These are phyloP conservation scores for Melipona quadrifasciata DNA, from an alignment of 1,140 invertebrate genomes.

Conservation along the genomic window DNA sequence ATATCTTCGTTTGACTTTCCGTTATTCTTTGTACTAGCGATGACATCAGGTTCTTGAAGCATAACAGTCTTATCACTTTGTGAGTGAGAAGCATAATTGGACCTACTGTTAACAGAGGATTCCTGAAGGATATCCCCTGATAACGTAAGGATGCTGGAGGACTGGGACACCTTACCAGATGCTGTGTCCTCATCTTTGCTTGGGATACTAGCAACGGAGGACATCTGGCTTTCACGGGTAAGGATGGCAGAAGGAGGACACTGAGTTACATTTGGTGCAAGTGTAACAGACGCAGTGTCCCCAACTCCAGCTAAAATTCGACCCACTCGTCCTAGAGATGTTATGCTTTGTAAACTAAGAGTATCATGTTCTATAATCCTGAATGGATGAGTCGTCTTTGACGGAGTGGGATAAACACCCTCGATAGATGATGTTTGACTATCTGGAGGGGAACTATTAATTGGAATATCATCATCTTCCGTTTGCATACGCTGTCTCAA, in stretches of 20 bases:
- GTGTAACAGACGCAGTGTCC: slow-evolving; percentile 81
- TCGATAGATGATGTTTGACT: slow-evolving; percentile 88
- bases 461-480: slow-evolving; percentile 87
- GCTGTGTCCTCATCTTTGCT: slow-evolving; percentile 78
- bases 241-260: slow-evolving; percentile 62
- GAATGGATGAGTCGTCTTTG: slow-evolving; percentile 88
- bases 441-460: slow-evolving; percentile 88
- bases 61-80: slow-evolving; percentile 75
- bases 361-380: slow-evolving; percentile 93
- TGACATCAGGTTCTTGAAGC: slow-evolving; percentile 94
- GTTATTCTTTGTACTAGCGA: slow-evolving; percentile 93
- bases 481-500: slow-evolving; percentile 92
- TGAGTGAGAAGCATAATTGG: slow-evolving; percentile 66
- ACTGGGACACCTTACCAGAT: slow-evolving; percentile 78
- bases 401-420: slow-evolving; percentile 81
- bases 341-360: slow-evolving; percentile 92
- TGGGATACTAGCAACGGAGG: slow-evolving; percentile 74
- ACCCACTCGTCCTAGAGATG: slow-evolving; percentile 90
- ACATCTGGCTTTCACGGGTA: slow-evolving; percentile 75
- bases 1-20: slow-evolving; percentile 73
- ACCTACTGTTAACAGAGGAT: slow-evolving; percentile 70
- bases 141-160: slow-evolving; percentile 76
- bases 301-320: slow-evolving; percentile 86
- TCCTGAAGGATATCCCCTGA: slow-evolving; percentile 76
- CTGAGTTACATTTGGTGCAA: slow-evolving; percentile 65